Conservation (phyloP, 1,140 invertebrate genomes). For the Aethina tumida region DNA sequence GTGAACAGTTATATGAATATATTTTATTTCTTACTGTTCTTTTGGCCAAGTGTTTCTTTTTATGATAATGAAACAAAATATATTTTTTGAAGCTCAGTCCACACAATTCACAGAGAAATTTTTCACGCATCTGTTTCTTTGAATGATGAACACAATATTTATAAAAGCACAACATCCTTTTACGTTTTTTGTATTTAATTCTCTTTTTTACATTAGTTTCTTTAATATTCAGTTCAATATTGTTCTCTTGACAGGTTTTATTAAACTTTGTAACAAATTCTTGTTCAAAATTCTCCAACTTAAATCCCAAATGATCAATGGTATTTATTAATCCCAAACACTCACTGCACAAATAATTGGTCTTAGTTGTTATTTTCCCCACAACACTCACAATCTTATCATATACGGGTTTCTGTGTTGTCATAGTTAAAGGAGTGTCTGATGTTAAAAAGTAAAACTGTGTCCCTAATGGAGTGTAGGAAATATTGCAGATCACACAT, state of each 20-base stretch:
- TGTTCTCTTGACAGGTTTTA: slow-evolving; percentile 17
- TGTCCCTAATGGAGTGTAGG: slow-evolving; percentile 23
- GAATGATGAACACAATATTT: slow-evolving; percentile 8
- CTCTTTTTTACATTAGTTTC: slow-evolving; percentile 6
- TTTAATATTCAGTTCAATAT: slow-evolving; percentile 3
- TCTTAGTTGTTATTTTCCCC: slow-evolving; percentile 16
- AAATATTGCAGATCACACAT: slow-evolving; percentile 28
- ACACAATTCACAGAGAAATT: slow-evolving; percentile 19
- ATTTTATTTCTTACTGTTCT: slow-evolving; percentile 7
- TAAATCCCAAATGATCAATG: slow-evolving; percentile 30
- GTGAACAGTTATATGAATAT: slow-evolving; percentile 13
- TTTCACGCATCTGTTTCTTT: slow-evolving; percentile 13
- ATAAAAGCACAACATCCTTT: slow-evolving; percentile 13
- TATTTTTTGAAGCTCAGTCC: slow-evolving; percentile 13
- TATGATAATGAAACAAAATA: slow-evolving; percentile 10
- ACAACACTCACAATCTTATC: slow-evolving; percentile 25
- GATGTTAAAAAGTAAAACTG: slow-evolving; percentile 29
- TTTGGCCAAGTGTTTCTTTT: slow-evolving; percentile 12
- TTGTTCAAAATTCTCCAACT: slow-evolving; percentile 21
- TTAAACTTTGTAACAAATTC: slow-evolving; percentile 25
- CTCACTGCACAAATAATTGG: slow-evolving; percentile 28
- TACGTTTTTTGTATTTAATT: slow-evolving; percentile 20
- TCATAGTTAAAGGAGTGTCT: slow-evolving; percentile 29
- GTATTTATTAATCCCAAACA: slow-evolving; percentile 30
- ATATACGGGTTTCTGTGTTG: slow-evolving; percentile 27